phyloP scores from a whole-genome alignment of 2,113 vertebrate species.

The Pterocles orientalis region DNA sequence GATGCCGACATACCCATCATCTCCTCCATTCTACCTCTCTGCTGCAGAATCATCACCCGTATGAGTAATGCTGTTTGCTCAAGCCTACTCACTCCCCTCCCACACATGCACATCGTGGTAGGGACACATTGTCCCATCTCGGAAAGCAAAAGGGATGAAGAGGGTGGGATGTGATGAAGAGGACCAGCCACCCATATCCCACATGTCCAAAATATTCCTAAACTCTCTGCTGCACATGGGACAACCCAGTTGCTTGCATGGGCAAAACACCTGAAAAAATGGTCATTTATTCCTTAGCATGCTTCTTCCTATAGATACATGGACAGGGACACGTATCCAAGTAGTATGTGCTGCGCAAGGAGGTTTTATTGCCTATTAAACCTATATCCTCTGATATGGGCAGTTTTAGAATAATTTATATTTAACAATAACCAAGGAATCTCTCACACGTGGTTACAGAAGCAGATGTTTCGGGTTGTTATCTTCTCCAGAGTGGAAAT shows the following conservation, averaged over 20 bases:
- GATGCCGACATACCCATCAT: background rate
- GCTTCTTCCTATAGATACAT: background rate
- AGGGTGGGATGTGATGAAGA: background rate
- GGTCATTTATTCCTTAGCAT: background rate
- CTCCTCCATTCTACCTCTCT: background rate
- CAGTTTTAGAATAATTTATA: background rate
- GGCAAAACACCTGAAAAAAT: background rate
- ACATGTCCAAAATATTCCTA: background rate
- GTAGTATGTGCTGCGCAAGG: background rate
- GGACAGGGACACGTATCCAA: background rate
- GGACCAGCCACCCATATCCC: background rate
- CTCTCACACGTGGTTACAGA: background rate
- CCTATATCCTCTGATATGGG: background rate
- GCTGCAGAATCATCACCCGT: background rate
- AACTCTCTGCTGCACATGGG: background rate
- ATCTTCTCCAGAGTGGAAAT: background rate
- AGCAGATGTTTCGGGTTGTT: background rate
- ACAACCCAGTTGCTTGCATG: background rate
- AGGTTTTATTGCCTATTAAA: background rate
- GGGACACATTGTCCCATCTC: background rate
- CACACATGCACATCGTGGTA: fast-evolving
- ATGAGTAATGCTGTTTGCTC: background rate
- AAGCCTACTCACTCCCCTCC: background rate
- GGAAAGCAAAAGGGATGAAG: background rate
- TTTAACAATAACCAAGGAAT: background rate